Percentiles rank a stretch among this genome's conserved stretches.
phyloP scores from a whole-genome alignment of 2,797 vertebrate genomes.

The Spheniscus humboldti region DNA sequence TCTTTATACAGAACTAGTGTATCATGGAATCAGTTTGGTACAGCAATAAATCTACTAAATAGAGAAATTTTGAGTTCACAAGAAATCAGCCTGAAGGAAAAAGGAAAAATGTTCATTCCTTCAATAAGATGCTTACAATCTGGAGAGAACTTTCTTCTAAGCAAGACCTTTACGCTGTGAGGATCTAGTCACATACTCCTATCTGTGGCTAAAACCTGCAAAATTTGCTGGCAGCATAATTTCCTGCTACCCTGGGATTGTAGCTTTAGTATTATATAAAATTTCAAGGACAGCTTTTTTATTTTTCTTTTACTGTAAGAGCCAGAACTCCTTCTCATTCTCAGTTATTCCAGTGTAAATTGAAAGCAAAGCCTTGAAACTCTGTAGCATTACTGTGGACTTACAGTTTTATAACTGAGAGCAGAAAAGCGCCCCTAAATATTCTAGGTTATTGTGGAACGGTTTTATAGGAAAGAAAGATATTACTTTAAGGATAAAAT shows the following conservation, averaged over 20 bases:
- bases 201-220: not conserved
- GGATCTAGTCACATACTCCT: not conserved
- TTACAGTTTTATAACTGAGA: constrained; percentile 54
- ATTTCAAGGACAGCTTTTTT: constrained; percentile 53
- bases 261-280: not conserved
- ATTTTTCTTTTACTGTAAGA: constrained; percentile 27
- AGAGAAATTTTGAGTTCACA: not conserved
- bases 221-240: not conserved
- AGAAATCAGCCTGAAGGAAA: not conserved
- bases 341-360: constrained; percentile 31
- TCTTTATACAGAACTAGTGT: not conserved
- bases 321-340: not conserved
- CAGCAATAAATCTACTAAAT: not conserved
- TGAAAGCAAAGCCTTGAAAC: constrained; percentile 58
- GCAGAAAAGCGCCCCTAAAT: constrained; percentile 46
- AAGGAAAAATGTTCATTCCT: not conserved
- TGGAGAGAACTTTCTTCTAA: not conserved
- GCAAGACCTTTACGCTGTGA: not conserved
- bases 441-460: constrained; percentile 7
- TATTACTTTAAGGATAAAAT: constrained; percentile 25
- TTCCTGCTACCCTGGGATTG: not conserved
- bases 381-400: constrained; percentile 46
- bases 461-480: constrained; percentile 15
- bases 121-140: not conserved
- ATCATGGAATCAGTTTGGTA: not conserved